Evolutionary conservation across 2,113 vertebrate species (phyloP), one percentile per base, ranked within the genome.

Genomic region (Psettodes erumei): DNA sequence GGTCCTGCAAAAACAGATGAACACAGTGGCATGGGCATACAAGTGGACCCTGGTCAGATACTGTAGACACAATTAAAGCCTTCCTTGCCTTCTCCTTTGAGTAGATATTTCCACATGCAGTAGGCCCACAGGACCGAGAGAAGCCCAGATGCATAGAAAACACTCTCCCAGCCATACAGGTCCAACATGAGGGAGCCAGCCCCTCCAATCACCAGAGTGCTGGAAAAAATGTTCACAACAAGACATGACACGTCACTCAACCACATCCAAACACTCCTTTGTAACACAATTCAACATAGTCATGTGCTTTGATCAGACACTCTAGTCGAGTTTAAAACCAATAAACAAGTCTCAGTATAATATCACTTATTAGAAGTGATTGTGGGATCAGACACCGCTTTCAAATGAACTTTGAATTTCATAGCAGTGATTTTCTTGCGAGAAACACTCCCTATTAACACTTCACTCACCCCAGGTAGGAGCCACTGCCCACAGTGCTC

Each of bases 141-240:
- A 18, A 96, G 84, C 0, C 97, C 98, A 0, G 97, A 95, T 81
- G 96, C 91, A 47, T 97, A 98, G 91, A 99, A 98, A 68, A 99
- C 96, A 0, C 95, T 96, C 73, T 97, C 95, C 98, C 97, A 99
- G 80, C 96, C 95, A 0, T 94, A 97, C 84, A 95, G 85, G 6
- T 99, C 97, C 86, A 98, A 89, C 86, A 99, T 96, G 58, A 98
- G 91, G 18, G 97, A 99, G 32, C 98, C 97, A 3, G 93, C 90
- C 0, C 93, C 96, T 0, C 98, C 97, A 0, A 96, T 96, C 91
- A 99, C 88, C 87, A 99, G 87, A 0, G 95, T 98, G 79, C 97
- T 98, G 83, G 13, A 79, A 63, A 68, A 54, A 62, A 33, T 32
- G 6, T 6, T 9, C 25, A 60, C 15, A 33, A 58, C 11, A 78